Percentiles rank a stretch among this genome's conserved stretches.
Evolutionary conservation across 2,113 vertebrate species (phyloP).

Genomic region (Bufo bufo): DNA sequence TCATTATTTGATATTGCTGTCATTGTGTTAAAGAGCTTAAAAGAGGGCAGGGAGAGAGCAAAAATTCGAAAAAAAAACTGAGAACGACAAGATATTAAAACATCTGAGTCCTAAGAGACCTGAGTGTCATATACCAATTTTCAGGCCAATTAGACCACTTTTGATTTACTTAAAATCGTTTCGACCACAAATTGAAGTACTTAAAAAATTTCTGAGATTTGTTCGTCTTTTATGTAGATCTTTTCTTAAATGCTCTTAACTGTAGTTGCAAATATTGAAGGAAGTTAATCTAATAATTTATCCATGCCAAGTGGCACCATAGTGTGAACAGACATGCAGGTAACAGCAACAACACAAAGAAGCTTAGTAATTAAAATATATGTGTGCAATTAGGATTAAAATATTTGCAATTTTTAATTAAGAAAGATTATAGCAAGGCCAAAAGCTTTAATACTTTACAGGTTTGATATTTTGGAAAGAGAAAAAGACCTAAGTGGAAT

Average conservation of each 20-base stretch:
- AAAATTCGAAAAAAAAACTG: too few relatives aligned
- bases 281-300: neutral
- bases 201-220: too few relatives aligned
- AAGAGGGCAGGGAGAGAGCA: too few relatives aligned
- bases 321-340: neutral
- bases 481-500: neutral
- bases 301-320: neutral
- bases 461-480: neutral
- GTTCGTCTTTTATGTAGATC: neutral
- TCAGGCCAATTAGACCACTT: too few relatives aligned
- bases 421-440: neutral
- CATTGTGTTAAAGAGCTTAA: too few relatives aligned
- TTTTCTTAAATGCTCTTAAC: neutral
- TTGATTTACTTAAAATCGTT: too few relatives aligned
- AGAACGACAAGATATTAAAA: too few relatives aligned
- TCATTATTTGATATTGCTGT: too few relatives aligned
- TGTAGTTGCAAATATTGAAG: neutral
- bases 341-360: neutral
- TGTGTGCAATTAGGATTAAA: conserved; percentile 3
- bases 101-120: too few relatives aligned
- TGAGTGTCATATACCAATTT: too few relatives aligned
- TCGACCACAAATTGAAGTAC: too few relatives aligned
- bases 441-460: neutral
- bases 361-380: neutral
- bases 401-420: neutral